Conservation (phyloP, 2,113 vertebrate genomes). For the Odontophorus gujanensis region DNA sequence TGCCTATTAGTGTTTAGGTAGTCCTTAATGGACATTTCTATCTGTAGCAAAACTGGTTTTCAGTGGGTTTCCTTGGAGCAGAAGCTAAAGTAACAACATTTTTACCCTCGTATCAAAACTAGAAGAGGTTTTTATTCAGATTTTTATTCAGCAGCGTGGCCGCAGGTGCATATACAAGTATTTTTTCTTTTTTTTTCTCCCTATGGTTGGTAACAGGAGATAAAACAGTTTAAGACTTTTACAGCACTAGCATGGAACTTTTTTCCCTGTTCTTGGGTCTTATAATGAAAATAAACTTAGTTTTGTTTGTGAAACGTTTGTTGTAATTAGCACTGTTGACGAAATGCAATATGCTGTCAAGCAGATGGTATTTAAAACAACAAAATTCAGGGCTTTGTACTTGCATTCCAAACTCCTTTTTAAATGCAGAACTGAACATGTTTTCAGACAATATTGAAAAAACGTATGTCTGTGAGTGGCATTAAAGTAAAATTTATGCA, state of each 20-base stretch:
- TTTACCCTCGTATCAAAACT: neutral
- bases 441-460: constrained; percentile 57
- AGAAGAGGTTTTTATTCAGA: neutral
- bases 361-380: constrained; percentile 63
- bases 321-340: constrained; percentile 53
- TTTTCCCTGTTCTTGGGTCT: neutral
- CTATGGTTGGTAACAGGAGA: neutral
- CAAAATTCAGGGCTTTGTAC: constrained; percentile 52
- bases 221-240: neutral
- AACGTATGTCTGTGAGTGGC: neutral
- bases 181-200: neutral
- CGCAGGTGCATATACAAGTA: neutral
- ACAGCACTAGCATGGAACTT: neutral
- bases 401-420: constrained; percentile 42
- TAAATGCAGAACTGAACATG: constrained; percentile 36
- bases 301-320: constrained; percentile 37
- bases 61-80: neutral
- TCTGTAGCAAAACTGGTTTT: neutral
- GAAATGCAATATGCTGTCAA: constrained; percentile 36
- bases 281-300: neutral
- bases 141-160: neutral
- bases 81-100: neutral
- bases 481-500: constrained; percentile 29
- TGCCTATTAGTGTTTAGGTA: neutral
- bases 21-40: neutral